These are phyloP conservation scores for Drosophila sechellia DNA, from an alignment of 1,140 invertebrate species.

Conservation along the genomic window DNA sequence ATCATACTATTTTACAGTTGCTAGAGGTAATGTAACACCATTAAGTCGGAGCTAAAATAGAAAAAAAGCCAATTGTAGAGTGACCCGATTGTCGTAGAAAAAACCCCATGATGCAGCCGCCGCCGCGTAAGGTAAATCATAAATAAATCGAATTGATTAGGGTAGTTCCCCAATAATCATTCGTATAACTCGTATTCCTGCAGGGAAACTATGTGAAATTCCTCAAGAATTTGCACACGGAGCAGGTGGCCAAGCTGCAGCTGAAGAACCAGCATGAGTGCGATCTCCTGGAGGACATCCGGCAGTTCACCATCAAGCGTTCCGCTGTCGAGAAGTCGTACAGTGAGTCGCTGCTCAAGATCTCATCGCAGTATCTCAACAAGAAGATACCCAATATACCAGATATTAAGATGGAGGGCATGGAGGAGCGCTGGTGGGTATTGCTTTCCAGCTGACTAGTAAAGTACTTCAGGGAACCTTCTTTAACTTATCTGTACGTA, in stretches of 20 bases:
- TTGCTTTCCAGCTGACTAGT: too few species aligned
- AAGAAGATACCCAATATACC: conserved; percentile 96
- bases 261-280: conserved; percentile 98
- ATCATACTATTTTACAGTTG: conserved; percentile 49
- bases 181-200: background rate
- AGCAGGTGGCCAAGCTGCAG: conserved; percentile 96
- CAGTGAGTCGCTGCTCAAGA: conserved; percentile 95
- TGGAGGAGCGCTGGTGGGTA: conserved; percentile 93
- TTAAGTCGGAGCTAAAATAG: conserved; percentile 44
- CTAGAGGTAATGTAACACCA: conserved; percentile 71
- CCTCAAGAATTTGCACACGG: conserved; percentile 95
- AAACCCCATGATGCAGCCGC: conserved; percentile 81
- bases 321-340: conserved; percentile 97
- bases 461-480: too few species aligned
- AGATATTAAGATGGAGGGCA: conserved; percentile 94
- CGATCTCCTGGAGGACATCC: conserved; percentile 96
- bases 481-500: too few species aligned
- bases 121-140: conserved; percentile 79
- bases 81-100: conserved; percentile 38
- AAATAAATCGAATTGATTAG: background rate
- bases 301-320: conserved; percentile 95
- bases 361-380: conserved; percentile 94
- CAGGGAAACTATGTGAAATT: conserved; percentile 95
- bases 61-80: conserved; percentile 37
- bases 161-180: background rate